phyloP scores from a whole-genome alignment of 2,113 vertebrate species.

The Sebastes schlegelii region DNA sequence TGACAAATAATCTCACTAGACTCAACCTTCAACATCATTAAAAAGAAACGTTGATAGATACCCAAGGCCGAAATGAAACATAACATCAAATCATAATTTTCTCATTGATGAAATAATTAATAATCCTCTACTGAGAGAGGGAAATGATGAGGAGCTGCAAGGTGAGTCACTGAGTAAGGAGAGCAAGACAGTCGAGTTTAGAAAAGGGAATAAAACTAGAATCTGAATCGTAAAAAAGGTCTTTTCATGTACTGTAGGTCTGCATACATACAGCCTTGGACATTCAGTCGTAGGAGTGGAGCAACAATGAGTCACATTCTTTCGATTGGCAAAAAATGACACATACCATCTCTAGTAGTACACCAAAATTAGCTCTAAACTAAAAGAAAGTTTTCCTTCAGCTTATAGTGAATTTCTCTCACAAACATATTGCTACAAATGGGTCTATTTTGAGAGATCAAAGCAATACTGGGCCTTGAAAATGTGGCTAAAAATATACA shows the following conservation, averaged over 20 bases:
- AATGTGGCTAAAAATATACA: constrained; percentile 16
- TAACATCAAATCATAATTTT: constrained; percentile 31
- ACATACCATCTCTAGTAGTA: not conserved
- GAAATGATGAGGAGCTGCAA: constrained; percentile 1
- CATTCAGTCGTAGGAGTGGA: not conserved
- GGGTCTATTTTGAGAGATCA: constrained; percentile 8
- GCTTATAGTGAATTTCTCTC: not conserved
- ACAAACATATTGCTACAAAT: constrained; percentile 3
- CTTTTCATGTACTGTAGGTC: not conserved
- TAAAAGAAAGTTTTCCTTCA: not conserved
- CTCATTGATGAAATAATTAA: constrained; percentile 20
- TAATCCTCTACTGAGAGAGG: constrained; percentile 7
- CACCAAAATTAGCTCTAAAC: not conserved
- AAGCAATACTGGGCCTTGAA: not conserved
- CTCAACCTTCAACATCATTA: constrained; percentile 33
- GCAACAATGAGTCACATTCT: not conserved
- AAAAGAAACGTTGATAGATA: constrained; percentile 12
- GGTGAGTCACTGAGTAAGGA: constrained; percentile 8
- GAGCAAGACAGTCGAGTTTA: not conserved
- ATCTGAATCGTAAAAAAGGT: not conserved
- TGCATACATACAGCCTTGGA: not conserved
- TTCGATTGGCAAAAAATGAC: not conserved
- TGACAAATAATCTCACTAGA: constrained; percentile 30
- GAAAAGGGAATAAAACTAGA: constrained; percentile 4
- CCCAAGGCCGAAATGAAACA: constrained; percentile 16